Evolutionary conservation across 2,888 invertebrate species (phyloP).

Genomic region (Strigamia crassipes): DNA sequence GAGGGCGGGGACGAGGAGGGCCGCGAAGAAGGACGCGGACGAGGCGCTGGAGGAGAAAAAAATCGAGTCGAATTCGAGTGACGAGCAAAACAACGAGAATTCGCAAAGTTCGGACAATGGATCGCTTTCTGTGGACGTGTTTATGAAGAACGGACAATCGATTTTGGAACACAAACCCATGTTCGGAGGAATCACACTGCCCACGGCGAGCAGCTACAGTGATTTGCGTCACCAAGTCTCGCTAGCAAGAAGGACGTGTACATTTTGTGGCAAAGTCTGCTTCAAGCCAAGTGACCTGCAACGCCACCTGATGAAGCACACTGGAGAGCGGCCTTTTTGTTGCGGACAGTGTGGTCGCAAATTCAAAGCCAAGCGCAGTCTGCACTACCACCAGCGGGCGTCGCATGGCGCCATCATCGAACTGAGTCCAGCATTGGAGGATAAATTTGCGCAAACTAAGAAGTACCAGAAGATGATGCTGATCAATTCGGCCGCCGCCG

Average conservation of each 20-base stretch:
- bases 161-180: constrained; percentile 43
- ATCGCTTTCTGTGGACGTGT: constrained; percentile 21
- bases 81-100: constrained; percentile 43
- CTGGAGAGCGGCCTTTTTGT: constrained; percentile 56
- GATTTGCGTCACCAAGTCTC: constrained; percentile 41
- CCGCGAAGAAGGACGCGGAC: not conserved
- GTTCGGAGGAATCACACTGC: constrained; percentile 46
- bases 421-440: constrained; percentile 56
- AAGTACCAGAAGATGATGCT: constrained; percentile 46
- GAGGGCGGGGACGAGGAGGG: not conserved
- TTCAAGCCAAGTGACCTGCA: constrained; percentile 56
- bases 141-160: not conserved
- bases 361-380: constrained; percentile 57
- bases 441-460: constrained; percentile 50
- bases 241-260: constrained; percentile 54
- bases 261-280: constrained; percentile 56
- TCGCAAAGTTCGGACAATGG: constrained; percentile 45
- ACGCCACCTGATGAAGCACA: constrained; percentile 56
- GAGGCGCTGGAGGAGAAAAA: not conserved
- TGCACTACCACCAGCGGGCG: constrained; percentile 56
- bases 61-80: not conserved
- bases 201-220: constrained; percentile 4
- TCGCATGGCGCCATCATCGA: constrained; percentile 56
- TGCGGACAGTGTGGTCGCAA: constrained; percentile 55
- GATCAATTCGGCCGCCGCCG: not conserved